Percentiles rank a stretch among this genome's conserved stretches.
Conservation (phyloP, 2,888 invertebrate species). For the Tryphoninae sp. region DNA sequence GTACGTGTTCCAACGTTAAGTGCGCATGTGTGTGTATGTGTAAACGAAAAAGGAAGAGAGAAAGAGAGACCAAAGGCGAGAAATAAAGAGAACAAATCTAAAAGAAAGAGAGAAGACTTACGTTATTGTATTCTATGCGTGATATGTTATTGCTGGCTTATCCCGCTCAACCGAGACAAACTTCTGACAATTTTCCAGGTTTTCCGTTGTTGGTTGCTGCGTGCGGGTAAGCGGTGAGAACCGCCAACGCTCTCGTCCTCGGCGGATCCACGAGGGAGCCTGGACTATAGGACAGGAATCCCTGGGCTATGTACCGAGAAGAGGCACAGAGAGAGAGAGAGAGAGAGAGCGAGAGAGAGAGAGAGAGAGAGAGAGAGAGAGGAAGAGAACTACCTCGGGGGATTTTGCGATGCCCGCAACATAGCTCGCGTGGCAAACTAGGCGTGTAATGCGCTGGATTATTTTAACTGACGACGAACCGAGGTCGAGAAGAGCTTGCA, state of each 20-base stretch:
- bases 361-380: no score
- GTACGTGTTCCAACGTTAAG: no score
- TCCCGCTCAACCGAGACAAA: constrained; percentile 20
- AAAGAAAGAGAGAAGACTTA: neutral
- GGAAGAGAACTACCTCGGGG: constrained; percentile 57
- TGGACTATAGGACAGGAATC: constrained; percentile 40
- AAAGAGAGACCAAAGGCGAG: neutral
- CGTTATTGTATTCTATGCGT: neutral
- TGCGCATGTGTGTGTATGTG: no score
- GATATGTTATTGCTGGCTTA: constrained; percentile 21
- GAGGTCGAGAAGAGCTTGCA: constrained; percentile 28
- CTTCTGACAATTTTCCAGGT: constrained; percentile 52
- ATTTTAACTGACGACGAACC: constrained; percentile 64
- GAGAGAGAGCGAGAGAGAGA: constrained; percentile 24
- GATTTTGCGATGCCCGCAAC: constrained; percentile 49
- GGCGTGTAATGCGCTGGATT: constrained; percentile 72
- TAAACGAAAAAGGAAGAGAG: neutral
- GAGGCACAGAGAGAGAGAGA: constrained; percentile 3
- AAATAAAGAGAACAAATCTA: neutral
- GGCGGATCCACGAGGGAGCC: constrained; percentile 50
- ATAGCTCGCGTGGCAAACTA: constrained; percentile 69
- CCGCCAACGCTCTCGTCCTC: constrained; percentile 37
- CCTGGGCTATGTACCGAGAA: constrained; percentile 26
- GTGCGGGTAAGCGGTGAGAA: constrained; percentile 16
- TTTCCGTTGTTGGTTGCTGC: constrained; percentile 39